Evolutionary conservation across 1,140 invertebrate species (phyloP), one percentile per base, ranked within the genome.

Genomic region (Papilio helenus): DNA sequence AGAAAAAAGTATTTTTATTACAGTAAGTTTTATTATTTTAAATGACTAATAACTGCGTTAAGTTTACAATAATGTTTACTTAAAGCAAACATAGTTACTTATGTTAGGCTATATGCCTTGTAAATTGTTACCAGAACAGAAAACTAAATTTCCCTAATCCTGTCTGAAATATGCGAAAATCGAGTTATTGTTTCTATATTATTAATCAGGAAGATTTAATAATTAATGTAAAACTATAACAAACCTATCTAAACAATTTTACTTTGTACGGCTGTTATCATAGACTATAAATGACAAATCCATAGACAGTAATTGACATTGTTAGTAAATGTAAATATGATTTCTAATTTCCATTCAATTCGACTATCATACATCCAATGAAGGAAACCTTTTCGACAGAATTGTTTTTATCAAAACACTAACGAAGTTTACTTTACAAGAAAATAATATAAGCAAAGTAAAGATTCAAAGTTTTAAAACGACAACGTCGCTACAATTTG

Each of bases 111-210:
- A 18, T 26, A 51, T 49, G 20, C 44, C 72, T 29, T 49, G 44
- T 26, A 49, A 74, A 74, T 74, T 74, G 42, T 74, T 74, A 74
- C 72, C 72, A 14, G 20, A 49, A 18, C 5, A 49, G 23, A 1
- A 26, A 7, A 18, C 42, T 49, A 74, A 74, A 74, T 74, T 74
- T 26, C 72, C 44, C 72, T 74, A 49, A 74, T 26, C 20, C 42
- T 73, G 23, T 14, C 12, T 65, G 26, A 34, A 26, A 65, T 65
- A 61, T 72, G 16, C 18, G n/a, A 46, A 73, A 23, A 46, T 23
- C 14, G 12, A 26, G n/a, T 14, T 26, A 61, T 12, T 10, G 20
- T 61, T 61, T 9, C 10, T n/a, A 9, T 0, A 51, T 51, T 58
- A 58, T 58, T n/a, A 55, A 55, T 58, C 12, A 55, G 8, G 5